Base-by-base conservation (phyloP, 1,140 invertebrate genomes). In the Drosophila fuyamai region DNA sequence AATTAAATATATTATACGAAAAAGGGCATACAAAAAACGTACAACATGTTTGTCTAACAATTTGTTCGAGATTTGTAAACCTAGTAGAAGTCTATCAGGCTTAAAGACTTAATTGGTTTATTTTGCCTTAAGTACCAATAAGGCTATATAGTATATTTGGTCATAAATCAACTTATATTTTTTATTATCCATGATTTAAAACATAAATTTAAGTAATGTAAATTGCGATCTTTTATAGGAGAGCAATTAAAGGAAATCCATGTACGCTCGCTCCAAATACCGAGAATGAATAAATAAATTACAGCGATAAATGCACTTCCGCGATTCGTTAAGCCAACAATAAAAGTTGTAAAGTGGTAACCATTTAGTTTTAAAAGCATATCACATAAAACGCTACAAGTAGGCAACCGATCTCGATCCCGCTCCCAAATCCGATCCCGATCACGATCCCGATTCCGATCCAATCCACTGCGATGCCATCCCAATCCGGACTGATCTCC, bases 311-410 rank as follows among this genome's bases (percentile, higher is more conserved):
- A 71, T 36, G 43, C 48, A 35, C 38, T 43, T 75, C 32, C 41
- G 18, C 16, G 12, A 13, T 38, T 81, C 53, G 50, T 86, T 78
- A 78, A 86, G 53, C n/a, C 53, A 27, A 47, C 51, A 62, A 74
- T 81, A 85, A 83, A 84, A 76, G 54, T 32, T 59, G 55, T 48
- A 59, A 81, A 85, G 57, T 46, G 71, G 56, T 81, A 81, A 78
- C 63, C 79, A 71, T 88, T 86, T 82, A 71, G 61, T 82, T 79
- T 70, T 54, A 79, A 71, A 72, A 71, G 65, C 76, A 56, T 70
- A 51, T 43, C 59, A 50, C 62, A 62, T 75, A 56, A 73, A 71
- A 70, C 44, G 65, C 32, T 47, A 58, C 41, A n/a, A 67, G 71
- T 41, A 2, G n/a, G 46, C 62, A 44, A 38, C 65, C 66, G 43